Evolutionary conservation across 2,888 invertebrate genomes (phyloP).

Genomic region (Drosophila acutilabella): DNA sequence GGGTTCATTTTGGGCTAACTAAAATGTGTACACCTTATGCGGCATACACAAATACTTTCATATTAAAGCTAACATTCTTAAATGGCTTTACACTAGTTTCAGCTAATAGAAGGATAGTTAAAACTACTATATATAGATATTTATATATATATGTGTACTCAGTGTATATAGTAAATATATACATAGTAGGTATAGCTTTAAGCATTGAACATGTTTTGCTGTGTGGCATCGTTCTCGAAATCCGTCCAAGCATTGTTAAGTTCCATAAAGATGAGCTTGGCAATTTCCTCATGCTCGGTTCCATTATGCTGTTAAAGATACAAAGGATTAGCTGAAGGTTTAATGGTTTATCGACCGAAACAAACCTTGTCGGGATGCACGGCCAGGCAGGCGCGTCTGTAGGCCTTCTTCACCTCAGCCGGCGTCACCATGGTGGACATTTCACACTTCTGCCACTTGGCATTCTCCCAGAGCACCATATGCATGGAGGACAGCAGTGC

Average conservation of each 20-base stretch:
- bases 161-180: conserved; percentile 33
- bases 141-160: conserved; percentile 9
- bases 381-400: conserved; percentile 97
- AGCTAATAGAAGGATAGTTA: conserved; percentile 58
- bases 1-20: conserved; percentile 57
- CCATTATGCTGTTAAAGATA: conserved; percentile 92
- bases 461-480: conserved; percentile 96
- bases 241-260: conserved; percentile 99
- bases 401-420: conserved; percentile 97
- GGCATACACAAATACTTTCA: conserved; percentile 57
- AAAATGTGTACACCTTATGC: conserved; percentile 40
- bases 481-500: conserved; percentile 97
- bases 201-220: conserved; percentile 89
- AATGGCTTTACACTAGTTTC: conserved; percentile 65
- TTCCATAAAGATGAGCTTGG: conserved; percentile 99
- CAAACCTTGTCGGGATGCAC: conserved; percentile 99
- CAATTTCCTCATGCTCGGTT: conserved; percentile 95
- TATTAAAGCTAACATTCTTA: conserved; percentile 61
- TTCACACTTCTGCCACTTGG: conserved; percentile 96
- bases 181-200: conserved; percentile 60
- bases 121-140: conserved; percentile 42
- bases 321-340: background rate
- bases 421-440: conserved; percentile 97
- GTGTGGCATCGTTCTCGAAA: conserved; percentile 92
- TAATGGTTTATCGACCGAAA: background rate